Conservation (phyloP, 30 jellyfish, hydroid and myxozoan genomes). For the Clytia hemisphaerica region DNA sequence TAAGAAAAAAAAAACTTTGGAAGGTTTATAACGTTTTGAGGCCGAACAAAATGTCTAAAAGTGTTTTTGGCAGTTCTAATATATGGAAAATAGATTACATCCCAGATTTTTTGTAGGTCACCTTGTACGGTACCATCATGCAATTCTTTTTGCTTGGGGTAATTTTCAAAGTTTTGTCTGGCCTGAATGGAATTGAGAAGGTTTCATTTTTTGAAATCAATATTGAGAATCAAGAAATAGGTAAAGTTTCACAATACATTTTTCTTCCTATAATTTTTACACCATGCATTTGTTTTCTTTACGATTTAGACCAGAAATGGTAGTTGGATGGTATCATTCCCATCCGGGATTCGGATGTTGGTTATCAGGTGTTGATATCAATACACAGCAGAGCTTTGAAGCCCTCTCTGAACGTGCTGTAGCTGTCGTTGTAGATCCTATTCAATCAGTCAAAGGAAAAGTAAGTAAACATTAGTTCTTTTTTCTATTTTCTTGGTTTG, state of each 20-base stretch:
- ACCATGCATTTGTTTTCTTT: not conserved
- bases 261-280: not conserved
- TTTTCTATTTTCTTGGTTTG: not conserved
- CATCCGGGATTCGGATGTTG: constrained; percentile 99
- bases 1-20: no score
- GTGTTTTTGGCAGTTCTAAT: no score
- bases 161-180: no score
- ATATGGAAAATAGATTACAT: no score
- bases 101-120: no score
- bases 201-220: no score
- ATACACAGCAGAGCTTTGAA: constrained; percentile 97
- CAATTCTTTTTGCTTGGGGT: no score
- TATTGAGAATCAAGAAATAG: not conserved
- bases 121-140: no score
- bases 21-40: no score
- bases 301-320: constrained; percentile 90
- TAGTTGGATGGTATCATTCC: constrained; percentile 99
- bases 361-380: constrained; percentile 98
- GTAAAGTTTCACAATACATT: not conserved
- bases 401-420: constrained; percentile 97
- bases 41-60: no score
- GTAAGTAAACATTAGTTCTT: no score
- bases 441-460: constrained; percentile 98
- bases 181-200: no score
- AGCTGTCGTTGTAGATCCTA: constrained; percentile 99